Percentiles rank a stretch among this genome's conserved stretches.
Conservation (phyloP, 2,888 invertebrate genomes). For the Callyntrura guangdongensis region DNA sequence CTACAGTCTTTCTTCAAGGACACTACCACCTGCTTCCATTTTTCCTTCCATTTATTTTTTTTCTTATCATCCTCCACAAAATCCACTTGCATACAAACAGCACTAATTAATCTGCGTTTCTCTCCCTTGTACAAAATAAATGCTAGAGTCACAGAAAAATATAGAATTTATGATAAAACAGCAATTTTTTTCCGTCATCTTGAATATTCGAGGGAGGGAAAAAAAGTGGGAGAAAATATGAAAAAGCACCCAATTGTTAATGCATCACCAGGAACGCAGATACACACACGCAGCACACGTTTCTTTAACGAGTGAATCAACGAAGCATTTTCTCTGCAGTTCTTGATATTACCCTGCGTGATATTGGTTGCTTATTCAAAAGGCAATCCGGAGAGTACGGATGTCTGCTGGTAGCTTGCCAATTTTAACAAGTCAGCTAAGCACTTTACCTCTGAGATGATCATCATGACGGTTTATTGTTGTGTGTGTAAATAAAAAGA, state of each 20-base stretch:
- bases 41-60: not conserved
- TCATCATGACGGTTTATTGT: not conserved
- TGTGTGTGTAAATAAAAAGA: not conserved
- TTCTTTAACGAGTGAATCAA: too few species aligned
- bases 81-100: conserved; percentile 16
- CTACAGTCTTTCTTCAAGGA: not conserved
- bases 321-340: too few species aligned
- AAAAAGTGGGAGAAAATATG: not conserved
- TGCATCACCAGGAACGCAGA: conserved; percentile 4
- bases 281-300: not conserved
- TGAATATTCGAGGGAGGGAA: not conserved
- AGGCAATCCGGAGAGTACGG: not conserved
- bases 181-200: too few species aligned
- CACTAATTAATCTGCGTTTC: not conserved
- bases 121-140: not conserved
- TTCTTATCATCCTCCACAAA: not conserved
- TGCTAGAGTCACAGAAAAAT: not conserved
- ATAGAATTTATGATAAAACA: not conserved
- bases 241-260: conserved; percentile 1
- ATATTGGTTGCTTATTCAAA: not conserved
- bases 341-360: too few species aligned
- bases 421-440: not conserved
- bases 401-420: not conserved
- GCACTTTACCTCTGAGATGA: not conserved
- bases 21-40: not conserved